Conservation (phyloP, 2,113 vertebrate genomes). For the Pluvianellus socialis region DNA sequence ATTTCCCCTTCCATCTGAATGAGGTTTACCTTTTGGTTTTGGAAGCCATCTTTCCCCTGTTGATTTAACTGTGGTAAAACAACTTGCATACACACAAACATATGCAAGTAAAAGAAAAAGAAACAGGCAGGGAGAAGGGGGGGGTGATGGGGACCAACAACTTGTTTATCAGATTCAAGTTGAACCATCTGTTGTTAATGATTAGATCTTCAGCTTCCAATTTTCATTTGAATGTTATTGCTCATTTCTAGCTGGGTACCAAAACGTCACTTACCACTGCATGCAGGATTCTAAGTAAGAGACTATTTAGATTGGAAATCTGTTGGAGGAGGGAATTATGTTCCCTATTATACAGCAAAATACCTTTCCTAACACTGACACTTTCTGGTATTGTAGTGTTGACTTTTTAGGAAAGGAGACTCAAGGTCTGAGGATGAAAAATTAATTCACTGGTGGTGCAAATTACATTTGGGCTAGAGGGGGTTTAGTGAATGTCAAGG, state of each 20-base stretch:
- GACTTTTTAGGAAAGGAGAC: background rate
- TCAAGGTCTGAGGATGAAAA: conserved; percentile 24
- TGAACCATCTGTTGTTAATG: conserved; percentile 81
- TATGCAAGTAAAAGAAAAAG: conserved; percentile 8
- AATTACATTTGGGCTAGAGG: background rate
- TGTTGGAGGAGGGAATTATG: conserved; percentile 70
- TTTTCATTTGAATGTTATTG: conserved; percentile 81
- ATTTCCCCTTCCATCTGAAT: conserved; percentile 11
- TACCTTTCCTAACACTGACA: background rate
- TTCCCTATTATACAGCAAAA: conserved; percentile 49
- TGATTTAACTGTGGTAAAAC: conserved; percentile 10
- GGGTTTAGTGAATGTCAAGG: background rate
- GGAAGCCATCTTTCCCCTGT: conserved; percentile 14
- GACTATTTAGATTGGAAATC: conserved; percentile 64
- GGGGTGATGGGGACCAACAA: conserved; percentile 31
- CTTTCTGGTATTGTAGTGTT: conserved; percentile 18
- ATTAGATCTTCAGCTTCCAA: conserved; percentile 80
- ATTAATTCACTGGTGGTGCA: background rate
- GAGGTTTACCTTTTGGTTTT: conserved; percentile 27
- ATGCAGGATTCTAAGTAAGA: conserved; percentile 70
- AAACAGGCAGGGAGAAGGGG: background rate
- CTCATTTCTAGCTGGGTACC: conserved; percentile 71
- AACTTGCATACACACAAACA: background rate
- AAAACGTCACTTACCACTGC: conserved; percentile 51
- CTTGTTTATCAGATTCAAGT: conserved; percentile 76